These are phyloP conservation scores for Zygothrica quintamaculata DNA, from an alignment of 2,888 invertebrate species.

Conservation along the genomic window DNA sequence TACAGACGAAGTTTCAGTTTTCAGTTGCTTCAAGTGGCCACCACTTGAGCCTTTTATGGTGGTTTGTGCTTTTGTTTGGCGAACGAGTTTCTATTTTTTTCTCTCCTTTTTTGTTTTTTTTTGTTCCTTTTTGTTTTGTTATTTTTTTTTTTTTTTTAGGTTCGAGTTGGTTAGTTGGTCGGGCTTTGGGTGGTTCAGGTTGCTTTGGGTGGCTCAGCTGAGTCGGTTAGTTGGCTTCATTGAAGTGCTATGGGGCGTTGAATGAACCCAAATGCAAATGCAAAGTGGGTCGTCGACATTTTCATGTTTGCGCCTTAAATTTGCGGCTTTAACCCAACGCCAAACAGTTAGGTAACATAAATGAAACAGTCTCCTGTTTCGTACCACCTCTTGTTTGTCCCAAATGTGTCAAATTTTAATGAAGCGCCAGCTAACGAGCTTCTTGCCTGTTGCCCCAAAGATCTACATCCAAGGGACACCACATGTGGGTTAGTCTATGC, in stretches of 20 bases:
- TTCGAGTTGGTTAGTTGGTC: constrained; percentile 10
- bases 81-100: constrained; percentile 36
- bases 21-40: constrained; percentile 52
- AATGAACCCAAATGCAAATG: constrained; percentile 63
- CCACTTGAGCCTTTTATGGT: constrained; percentile 65
- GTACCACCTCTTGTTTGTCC: constrained; percentile 12
- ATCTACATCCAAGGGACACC: background rate
- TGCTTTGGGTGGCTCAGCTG: constrained; percentile 18
- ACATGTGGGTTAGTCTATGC: background rate
- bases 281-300: constrained; percentile 60
- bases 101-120: constrained; percentile 30
- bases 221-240: constrained; percentile 62
- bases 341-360: constrained; percentile 38
- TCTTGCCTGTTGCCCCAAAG: constrained; percentile 22
- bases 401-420: constrained; percentile 75
- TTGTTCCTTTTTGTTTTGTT: constrained; percentile 21
- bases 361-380: constrained; percentile 43
- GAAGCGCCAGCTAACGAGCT: constrained; percentile 74
- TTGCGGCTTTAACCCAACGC: constrained; percentile 44
- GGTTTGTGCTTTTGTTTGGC: constrained; percentile 71
- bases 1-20: constrained; percentile 22
- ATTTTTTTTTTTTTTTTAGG: constrained; percentile 13
- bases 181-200: constrained; percentile 7
- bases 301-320: constrained; percentile 42
- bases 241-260: constrained; percentile 51